Conservation (phyloP, 92 coral and sea anemone genomes). For the Pocillopora grandis region DNA sequence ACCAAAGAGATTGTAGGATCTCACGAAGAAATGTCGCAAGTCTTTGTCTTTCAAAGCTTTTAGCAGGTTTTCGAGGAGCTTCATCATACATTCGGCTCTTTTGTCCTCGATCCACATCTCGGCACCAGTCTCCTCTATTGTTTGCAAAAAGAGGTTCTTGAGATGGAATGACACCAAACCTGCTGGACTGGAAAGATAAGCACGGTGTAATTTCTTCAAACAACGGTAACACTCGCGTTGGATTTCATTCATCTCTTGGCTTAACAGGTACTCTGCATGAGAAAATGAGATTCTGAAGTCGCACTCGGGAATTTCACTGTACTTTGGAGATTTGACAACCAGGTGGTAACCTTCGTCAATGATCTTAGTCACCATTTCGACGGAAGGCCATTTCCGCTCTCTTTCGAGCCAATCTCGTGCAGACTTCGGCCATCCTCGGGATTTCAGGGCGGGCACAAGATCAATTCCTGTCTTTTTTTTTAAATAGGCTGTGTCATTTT, state of each 20-base stretch:
- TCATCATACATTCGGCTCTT: conserved; percentile 69
- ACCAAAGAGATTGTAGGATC: conserved; percentile 57
- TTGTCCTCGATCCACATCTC: conserved; percentile 65
- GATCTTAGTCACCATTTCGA: conserved; percentile 42
- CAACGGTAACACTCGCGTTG: conserved; percentile 83
- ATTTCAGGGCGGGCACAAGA: conserved; percentile 75
- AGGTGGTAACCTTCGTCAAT: conserved; percentile 63
- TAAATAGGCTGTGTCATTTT: too few relatives aligned
- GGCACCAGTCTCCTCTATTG: conserved; percentile 56
- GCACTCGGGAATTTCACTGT: conserved; percentile 42
- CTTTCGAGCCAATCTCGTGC: conserved; percentile 69
- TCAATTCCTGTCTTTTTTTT: conserved; percentile 27
- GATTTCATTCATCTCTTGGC: conserved; percentile 58
- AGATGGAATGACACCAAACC: conserved; percentile 63
- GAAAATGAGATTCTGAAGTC: conserved; percentile 88
- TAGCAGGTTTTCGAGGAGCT: conserved; percentile 56
- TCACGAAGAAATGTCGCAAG: conserved; percentile 64
- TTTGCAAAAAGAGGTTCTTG: conserved; percentile 69
- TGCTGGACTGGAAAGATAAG: conserved; percentile 38
- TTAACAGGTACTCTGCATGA: conserved; percentile 73
- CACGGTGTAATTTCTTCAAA: conserved; percentile 58
- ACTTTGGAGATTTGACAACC: conserved; percentile 67
- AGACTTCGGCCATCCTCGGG: conserved; percentile 73
- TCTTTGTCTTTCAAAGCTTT: conserved; percentile 45
- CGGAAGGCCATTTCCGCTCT: conserved; percentile 77